Evolutionary conservation across 2,888 invertebrate genomes (phyloP).

Genomic region (Bhutanitis thaidina): DNA sequence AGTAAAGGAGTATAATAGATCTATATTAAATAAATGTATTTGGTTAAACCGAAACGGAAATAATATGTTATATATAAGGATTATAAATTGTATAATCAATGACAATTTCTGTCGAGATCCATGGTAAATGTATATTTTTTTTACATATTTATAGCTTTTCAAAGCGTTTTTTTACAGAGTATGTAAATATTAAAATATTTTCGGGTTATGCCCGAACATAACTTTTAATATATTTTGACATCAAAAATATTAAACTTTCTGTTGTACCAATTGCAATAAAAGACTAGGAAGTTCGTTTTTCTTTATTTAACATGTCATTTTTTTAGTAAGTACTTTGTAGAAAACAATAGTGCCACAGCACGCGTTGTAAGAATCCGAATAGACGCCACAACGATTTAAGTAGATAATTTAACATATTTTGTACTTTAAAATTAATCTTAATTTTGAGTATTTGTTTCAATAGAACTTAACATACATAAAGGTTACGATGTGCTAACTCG

Average conservation of each 20-base stretch:
- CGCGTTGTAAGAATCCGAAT: not conserved
- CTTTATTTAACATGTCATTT: conserved; percentile 8
- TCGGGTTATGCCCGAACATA: too few species aligned
- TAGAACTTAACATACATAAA: conserved; percentile 8
- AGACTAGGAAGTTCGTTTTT: conserved; percentile 7
- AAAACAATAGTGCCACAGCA: not conserved
- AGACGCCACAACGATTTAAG: conserved; percentile 13
- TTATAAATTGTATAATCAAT: too few species aligned
- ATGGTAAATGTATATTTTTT: too few species aligned
- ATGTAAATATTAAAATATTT: too few species aligned
- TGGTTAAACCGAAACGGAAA: too few species aligned
- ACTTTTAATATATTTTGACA: not conserved
- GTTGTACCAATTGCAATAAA: not conserved
- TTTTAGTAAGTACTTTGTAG: conserved; percentile 17
- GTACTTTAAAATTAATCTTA: conserved; percentile 15
- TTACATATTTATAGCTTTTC: too few species aligned
- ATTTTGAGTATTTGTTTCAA: conserved; percentile 19
- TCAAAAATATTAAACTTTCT: not conserved
- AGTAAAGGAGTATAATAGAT: too few species aligned
- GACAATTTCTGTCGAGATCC: too few species aligned
- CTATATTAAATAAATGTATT: too few species aligned
- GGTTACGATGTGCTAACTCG: not conserved
- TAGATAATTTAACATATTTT: conserved; percentile 18
- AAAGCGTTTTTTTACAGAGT: too few species aligned
- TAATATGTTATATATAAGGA: too few species aligned